These are phyloP conservation scores for Cerastis leucographa DNA, from an alignment of 2,888 invertebrate genomes.

Conservation along the genomic window DNA sequence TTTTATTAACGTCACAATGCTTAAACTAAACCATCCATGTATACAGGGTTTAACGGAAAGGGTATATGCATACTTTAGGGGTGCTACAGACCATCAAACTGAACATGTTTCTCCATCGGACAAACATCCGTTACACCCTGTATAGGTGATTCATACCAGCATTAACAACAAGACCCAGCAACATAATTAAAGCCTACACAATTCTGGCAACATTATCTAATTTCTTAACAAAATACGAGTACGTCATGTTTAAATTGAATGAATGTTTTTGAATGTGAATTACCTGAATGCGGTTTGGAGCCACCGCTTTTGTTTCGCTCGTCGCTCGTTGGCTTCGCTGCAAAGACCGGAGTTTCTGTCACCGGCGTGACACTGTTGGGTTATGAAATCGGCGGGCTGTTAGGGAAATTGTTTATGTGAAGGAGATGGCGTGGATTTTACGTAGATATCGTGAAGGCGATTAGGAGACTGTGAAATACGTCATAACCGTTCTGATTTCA, in stretches of 20 bases:
- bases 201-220: constrained; percentile 30
- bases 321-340: constrained; percentile 58
- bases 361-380: constrained; percentile 49
- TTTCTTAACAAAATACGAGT: constrained; percentile 43
- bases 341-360: constrained; percentile 64
- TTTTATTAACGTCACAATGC: no score
- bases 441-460: not conserved
- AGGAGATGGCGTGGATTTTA: not conserved
- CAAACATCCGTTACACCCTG: no score
- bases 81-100: no score
- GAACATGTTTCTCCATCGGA: no score
- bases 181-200: not conserved
- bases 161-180: not conserved
- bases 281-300: constrained; percentile 63
- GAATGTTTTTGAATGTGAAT: constrained; percentile 59
- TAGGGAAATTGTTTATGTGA: constrained; percentile 6
- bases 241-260: constrained; percentile 53
- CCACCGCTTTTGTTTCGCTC: constrained; percentile 60
- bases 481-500: no score
- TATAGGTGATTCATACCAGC: no score
- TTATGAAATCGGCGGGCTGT: constrained; percentile 45
- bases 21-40: not conserved
- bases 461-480: no score
- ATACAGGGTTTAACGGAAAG: no score
- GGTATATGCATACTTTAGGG: no score